Base-by-base conservation (phyloP, 1,140 invertebrate genomes). In the Zelostemma sp. region DNA sequence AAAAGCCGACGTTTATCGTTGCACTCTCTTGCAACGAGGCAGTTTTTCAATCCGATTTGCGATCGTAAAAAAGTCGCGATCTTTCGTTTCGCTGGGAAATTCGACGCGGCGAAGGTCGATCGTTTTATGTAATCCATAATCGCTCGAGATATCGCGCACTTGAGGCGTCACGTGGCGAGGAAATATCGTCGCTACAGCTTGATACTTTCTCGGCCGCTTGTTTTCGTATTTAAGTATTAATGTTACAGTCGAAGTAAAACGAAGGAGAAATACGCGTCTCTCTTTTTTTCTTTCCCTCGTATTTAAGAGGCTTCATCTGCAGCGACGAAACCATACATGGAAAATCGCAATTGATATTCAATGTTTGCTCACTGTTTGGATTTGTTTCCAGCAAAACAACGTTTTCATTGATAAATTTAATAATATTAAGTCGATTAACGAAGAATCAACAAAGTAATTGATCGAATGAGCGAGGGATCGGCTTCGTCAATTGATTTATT, bases 321-420 rank as follows among this genome's bases (percentile, higher is more conserved):
- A 35, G 41, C 12, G 11, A 43, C 2, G 41, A 43, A 43, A 43
- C 41, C 41, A 11, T 43, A 43, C 41, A 17, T 43, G 41, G 14
- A 17, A 43, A 43, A 35, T 43, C 17, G 41, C 41, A 11, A 43
- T 40, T 15, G 35, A 40, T 12, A 15, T 2, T 4, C 5, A 12
- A 12, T 11, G 11, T 15, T 11, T 40, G 35, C n/a, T 15, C 28
- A 11, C 28, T 31, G 28, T 31, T 31, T 5, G 5, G 28, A 31
- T 31, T 31, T 31, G 11, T 6, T 31, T n/a, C n/a, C 28, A 31
- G 5, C 28, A 31, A 5, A 11, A 31, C 28, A 6, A 6, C 11
- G 5, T 11, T 31, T 5, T 31, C 28, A 11, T n/a, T n/a, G n/a
- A n/a, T n/a, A n/a, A n/a, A n/a, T n/a, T n/a, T n/a, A n/a, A n/a